Evolutionary conservation across 1,140 invertebrate species (phyloP).

Genomic region (Polypedilum vanderplanki): DNA sequence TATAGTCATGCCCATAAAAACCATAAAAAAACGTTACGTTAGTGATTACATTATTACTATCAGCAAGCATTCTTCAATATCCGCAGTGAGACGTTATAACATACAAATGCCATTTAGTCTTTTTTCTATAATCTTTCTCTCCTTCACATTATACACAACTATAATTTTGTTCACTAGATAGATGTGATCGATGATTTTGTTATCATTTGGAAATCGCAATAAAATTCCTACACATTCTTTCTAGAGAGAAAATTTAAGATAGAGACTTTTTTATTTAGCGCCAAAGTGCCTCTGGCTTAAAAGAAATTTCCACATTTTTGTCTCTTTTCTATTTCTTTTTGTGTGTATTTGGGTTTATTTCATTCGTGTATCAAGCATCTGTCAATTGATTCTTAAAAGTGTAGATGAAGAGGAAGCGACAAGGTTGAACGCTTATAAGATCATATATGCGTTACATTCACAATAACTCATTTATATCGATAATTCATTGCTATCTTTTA

Average conservation of each 20-base stretch:
- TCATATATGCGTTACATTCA: not conserved
- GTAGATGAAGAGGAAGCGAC: not conserved
- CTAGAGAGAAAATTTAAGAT: too few relatives aligned
- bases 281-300: not conserved
- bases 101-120: too few relatives aligned
- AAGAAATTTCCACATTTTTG: not conserved
- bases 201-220: slow-evolving; percentile 8
- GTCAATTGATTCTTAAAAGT: not conserved
- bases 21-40: not conserved
- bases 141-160: not conserved
- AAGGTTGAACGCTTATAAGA: not conserved
- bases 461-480: not conserved
- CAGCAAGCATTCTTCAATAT: not conserved
- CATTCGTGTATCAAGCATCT: not conserved
- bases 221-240: not conserved
- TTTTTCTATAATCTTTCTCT: not conserved
- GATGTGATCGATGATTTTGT: slow-evolving; percentile 12
- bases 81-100: not conserved
- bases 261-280: not conserved
- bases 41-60: not conserved
- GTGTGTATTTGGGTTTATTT: not conserved
- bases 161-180: not conserved
- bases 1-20: slow-evolving; percentile 17
- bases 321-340: not conserved
- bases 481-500: too few relatives aligned